Evolutionary conservation across 2,797 vertebrate species (phyloP), one percentile per base, ranked within the genome.

Genomic region (Gouania willdenowi): DNA sequence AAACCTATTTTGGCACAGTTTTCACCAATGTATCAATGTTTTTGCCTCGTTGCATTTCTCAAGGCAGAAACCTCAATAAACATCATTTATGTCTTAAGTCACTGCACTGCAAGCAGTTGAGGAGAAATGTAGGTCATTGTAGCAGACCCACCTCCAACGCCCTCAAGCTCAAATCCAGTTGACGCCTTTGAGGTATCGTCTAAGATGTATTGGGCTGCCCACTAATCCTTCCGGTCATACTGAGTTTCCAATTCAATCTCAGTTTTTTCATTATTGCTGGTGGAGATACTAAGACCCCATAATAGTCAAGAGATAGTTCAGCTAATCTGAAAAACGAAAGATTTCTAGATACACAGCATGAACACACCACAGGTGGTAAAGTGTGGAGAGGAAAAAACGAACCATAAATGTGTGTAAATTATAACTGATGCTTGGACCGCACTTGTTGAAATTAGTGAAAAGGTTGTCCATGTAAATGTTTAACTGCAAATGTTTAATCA

Each of bases 181-280:
- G 46, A 72, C 71, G 76, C 83, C 75, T 84, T 71, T 74, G 74
- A 78, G 75, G 71, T 71, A 76, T 74, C n/a, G n/a, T n/a, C n/a
- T n/a, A 71, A 78, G 60, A 75, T 76, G 70, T 84, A 70, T 76
- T 19, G 23, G 66, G 75, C 56, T 67, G 59, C 75, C 71, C 59
- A 62, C 55, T 85, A 87, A 88, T 86, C 87, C 80, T 67, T 77
- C 58, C 56, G 54, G 77, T 87, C 79, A 86, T 65, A 77, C 77
- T 45, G 62, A 83, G 84, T 87, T 87, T 86, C 74, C 79, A 86
- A 88, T 87, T 84, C 83, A 82, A 85, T 86, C 80, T 84, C 52
- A 44, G 67, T 86, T 90, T 86, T 85, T 80, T 85, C 82, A 87
- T 87, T 84, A 85, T 66, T 72, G 76, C 75, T 83, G 85, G 75